Evolutionary conservation across 2,113 vertebrate genomes (phyloP).

Genomic region (Alaudala cheleensis): DNA sequence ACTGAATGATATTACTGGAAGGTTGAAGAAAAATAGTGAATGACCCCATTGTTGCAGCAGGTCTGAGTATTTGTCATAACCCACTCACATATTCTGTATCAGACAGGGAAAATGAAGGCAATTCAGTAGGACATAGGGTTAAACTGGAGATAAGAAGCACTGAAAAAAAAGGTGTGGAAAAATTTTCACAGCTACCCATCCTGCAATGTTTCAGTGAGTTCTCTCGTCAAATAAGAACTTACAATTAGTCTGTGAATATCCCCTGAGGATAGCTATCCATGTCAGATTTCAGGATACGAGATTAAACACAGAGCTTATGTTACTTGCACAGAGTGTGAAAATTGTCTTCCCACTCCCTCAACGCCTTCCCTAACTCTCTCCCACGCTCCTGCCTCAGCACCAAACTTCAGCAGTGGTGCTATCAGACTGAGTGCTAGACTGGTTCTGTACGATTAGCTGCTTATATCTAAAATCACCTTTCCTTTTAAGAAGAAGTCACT

Average conservation of each 20-base stretch:
- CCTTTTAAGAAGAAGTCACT: not conserved
- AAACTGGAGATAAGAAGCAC: not conserved
- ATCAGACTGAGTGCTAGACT: not conserved
- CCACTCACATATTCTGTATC: not conserved
- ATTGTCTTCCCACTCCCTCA: not conserved
- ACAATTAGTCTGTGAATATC: not conserved
- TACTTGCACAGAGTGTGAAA: not conserved
- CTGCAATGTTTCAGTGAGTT: not conserved
- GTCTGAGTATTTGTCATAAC: not conserved
- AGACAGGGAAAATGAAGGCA: not conserved
- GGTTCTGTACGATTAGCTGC: not conserved
- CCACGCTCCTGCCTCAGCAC: not conserved
- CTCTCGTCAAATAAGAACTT: not conserved
- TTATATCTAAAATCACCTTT: not conserved
- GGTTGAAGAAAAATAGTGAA: not conserved
- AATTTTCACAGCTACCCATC: not conserved
- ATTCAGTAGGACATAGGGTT: not conserved
- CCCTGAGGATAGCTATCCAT: not conserved
- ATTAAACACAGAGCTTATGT: conserved; percentile 5
- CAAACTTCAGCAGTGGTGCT: rapidly evolving
- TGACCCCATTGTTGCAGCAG: not conserved
- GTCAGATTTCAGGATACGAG: conserved; percentile 3
- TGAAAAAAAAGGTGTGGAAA: not conserved
- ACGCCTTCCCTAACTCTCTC: not conserved
- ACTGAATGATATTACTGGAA: not conserved